Base-by-base conservation (phyloP, 2,113 vertebrate species). In the Myiopsitta monachus region DNA sequence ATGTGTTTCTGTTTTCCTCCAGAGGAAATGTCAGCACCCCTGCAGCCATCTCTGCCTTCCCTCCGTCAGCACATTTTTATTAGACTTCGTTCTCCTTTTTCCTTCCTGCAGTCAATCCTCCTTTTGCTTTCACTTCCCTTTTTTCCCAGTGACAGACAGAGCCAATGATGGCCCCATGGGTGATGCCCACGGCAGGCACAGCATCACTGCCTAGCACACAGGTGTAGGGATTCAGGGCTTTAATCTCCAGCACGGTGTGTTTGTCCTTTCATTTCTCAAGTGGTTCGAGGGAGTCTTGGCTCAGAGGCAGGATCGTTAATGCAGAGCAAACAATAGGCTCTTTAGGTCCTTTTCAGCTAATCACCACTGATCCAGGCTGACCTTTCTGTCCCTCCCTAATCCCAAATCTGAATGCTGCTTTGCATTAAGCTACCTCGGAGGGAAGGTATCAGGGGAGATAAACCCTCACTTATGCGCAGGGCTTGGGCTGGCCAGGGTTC, bases 321-420 rank as follows among this genome's bases (percentile, higher is more conserved):
- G 91, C 94, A 85, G 67, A 96, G 67, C 85, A 97, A 97, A 97
- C 92, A 96, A 31, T 0, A 2, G 76, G 84, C 80, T 86, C 91
- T 82, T 80, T 11, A 74, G 92, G 89, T 96, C 90, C 85, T 92
- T 92, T 39, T 62, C 79, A 80, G 88, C 83, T 95, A 92, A 98
- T 96, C 90, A 16, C 70, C 94, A 87, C 81, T 88, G 97, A 97
- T 95, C 94, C 43, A 0, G 21, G 49, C 87, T 95, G 97, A 94
- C 95, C 95, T 97, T 94, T 74, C 94, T 21, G 38, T 80, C 93
- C 88, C 85, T 66, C 73, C 46, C 54, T 95, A 86, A 92, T 95
- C 88, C 83, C 67, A 70, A 49, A 91, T 57, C 93, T 38, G 63
- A 91, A 85, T 81, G 89, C 6, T 0, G 77, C 62, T 36, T n/a